Base-by-base conservation (phyloP, 92 coral and sea anemone genomes). In the Epizoanthus ramosus region DNA sequence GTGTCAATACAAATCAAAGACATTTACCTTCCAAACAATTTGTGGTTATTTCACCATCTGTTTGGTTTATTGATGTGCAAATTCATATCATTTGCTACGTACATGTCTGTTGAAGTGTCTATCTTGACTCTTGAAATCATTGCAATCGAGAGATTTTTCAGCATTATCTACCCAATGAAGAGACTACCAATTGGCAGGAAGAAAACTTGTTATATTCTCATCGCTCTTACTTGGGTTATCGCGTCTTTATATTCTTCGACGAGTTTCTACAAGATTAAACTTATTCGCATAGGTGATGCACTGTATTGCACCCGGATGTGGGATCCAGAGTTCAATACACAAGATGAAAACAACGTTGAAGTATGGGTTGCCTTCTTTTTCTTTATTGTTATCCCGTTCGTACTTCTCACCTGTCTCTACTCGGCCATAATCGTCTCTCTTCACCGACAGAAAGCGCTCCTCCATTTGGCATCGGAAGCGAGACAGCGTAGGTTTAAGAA, bases 141-240 rank as follows among this genome's bases (percentile, higher is more conserved):
- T 63, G 68, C 68, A 21, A 16, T 63, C 68, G 68, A 63, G 37
- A 63, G 68, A 23, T 63, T 63, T 24, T 63, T 63, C 68, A 24
- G 68, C 68, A 35, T 63, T 63, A 17, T 63, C 28, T 63, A 63
- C 68, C 68, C 68, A 35, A 63, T 63, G 68, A 63, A 63, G 68
- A 21, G 28, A 63, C 68, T 8, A 6, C 68, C 68, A 63, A 63
- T 63, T 6, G 33, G 28, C 13, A 63, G 14, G 33, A 63, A 63
- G 37, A 63, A 63, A 63, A 63, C 15, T 16, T 63, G 68, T 23
- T 28, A 7, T 24, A 63, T 63, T 16, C 23, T 24, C 0, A 63
- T 63, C 37, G 22, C 33, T 63, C 15, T 14, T 12, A 23, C 68
- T 63, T 63, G 68, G 68, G 16, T 63, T 63, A 35, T 63, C 16